A percentile compares a stretch with the other conserved stretches of the same genome.
phyloP scores from a whole-genome alignment of 2,888 invertebrate species.

The Unio delphinus region DNA sequence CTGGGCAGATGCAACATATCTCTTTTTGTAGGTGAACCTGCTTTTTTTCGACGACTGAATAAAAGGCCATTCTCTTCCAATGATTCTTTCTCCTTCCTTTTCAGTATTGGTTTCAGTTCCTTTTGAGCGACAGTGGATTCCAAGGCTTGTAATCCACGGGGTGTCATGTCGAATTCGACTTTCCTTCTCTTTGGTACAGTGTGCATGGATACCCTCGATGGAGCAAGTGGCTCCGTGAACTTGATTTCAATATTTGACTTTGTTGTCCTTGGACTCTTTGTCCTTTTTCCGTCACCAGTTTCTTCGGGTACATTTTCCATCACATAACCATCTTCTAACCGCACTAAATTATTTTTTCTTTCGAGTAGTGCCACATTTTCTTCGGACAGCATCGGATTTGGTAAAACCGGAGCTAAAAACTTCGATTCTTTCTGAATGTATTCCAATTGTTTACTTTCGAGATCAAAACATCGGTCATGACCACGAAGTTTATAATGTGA shows the following conservation, averaged over 20 bases:
- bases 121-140: neutral
- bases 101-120: slow-evolving; percentile 30
- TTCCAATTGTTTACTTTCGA: slow-evolving; percentile 12
- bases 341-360: slow-evolving; percentile 12
- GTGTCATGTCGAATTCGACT: neutral
- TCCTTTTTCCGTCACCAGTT: slow-evolving; percentile 15
- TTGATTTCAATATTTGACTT: too few relatives aligned
- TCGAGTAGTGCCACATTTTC: slow-evolving; percentile 14
- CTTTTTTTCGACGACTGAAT: too few relatives aligned
- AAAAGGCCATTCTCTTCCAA: too few relatives aligned
- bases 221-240: too few relatives aligned
- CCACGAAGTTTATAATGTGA: slow-evolving; percentile 28
- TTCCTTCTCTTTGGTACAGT: too few relatives aligned
- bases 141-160: neutral
- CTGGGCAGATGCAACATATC: too few relatives aligned
- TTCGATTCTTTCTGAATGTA: slow-evolving; percentile 26
- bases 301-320: neutral
- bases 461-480: slow-evolving; percentile 30
- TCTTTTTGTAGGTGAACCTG: too few relatives aligned
- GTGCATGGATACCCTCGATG: too few relatives aligned
- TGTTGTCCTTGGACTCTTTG: slow-evolving; percentile 12
- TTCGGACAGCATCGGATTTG: slow-evolving; percentile 6
- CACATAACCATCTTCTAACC: slow-evolving; percentile 6
- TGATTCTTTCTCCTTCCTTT: slow-evolving; percentile 1
- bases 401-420: slow-evolving; percentile 11